Percentiles rank a stretch among this genome's conserved stretches.
phyloP scores from a whole-genome alignment of 2,113 vertebrate genomes.

The Hippocampus abdominalis region DNA sequence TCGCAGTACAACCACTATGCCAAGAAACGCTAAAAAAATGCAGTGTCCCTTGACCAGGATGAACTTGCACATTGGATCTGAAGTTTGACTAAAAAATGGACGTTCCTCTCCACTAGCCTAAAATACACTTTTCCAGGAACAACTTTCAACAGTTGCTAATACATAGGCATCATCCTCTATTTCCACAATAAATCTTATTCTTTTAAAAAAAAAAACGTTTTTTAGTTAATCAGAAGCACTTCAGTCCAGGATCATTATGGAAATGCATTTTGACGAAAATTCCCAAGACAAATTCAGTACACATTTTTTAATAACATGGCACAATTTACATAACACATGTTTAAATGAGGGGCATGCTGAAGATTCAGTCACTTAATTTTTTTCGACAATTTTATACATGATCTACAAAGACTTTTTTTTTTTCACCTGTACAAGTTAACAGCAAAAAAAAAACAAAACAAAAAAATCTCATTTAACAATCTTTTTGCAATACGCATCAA shows the following conservation, averaged over 20 bases:
- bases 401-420: conserved; percentile 92
- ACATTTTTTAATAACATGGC: conserved; percentile 99
- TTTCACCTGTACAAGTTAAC: conserved; percentile 90
- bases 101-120: no score
- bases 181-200: no score
- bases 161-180: no score
- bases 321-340: conserved; percentile 99
- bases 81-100: no score
- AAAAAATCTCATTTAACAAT: conserved; percentile 86
- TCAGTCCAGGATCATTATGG: neutral
- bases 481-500: conserved; percentile 94
- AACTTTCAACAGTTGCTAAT: no score
- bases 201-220: no score
- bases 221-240: no score
- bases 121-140: no score
- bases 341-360: conserved; percentile 98
- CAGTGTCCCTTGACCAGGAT: no score
- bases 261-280: conserved; percentile 13
- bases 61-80: no score
- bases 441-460: conserved; percentile 88
- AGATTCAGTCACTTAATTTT: conserved; percentile 89
- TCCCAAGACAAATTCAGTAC: conserved; percentile 76
- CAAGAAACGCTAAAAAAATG: no score
- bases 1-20: no score
- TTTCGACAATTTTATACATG: conserved; percentile 83